phyloP scores from a whole-genome alignment of 2,113 vertebrate genomes.

The Marmota monax region DNA sequence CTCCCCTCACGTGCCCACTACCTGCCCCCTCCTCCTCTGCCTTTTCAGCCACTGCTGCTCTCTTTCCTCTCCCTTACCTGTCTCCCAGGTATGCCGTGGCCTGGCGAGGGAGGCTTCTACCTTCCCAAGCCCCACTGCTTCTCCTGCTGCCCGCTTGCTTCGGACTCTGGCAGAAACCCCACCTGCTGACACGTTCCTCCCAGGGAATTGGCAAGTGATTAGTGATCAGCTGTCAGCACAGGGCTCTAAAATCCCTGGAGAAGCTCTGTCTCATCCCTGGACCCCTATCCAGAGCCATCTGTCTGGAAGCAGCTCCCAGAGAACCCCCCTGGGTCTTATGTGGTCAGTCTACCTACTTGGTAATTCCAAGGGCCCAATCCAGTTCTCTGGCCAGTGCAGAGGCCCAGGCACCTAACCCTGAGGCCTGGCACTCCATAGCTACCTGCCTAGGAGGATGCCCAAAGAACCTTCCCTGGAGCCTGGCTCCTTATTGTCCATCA shows the following conservation, averaged over 20 bases:
- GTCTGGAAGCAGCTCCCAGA: constrained; percentile 14
- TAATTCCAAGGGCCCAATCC: neutral
- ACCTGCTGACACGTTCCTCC: constrained; percentile 66
- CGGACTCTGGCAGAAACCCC: constrained; percentile 79
- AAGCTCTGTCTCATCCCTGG: neutral
- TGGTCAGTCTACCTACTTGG: neutral
- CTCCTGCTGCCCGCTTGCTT: constrained; percentile 77
- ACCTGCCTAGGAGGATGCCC: neutral
- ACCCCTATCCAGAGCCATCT: constrained; percentile 4
- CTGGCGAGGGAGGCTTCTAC: constrained; percentile 52
- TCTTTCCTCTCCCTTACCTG: constrained; percentile 71
- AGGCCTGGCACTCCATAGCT: neutral
- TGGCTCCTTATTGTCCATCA: neutral
- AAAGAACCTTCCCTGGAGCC: neutral
- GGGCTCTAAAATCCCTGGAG: constrained; percentile 54
- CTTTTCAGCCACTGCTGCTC: constrained; percentile 64
- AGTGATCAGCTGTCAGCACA: constrained; percentile 64
- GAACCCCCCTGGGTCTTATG: neutral
- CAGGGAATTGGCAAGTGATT: constrained; percentile 83
- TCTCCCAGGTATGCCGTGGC: constrained; percentile 79
- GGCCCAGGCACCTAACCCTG: neutral
- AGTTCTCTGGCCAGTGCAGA: neutral
- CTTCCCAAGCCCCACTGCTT: constrained; percentile 72
- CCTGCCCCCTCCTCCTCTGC: neutral
- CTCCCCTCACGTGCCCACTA: neutral